Evolutionary conservation across 2,113 vertebrate species (phyloP).

Genomic region (Butorides virescens): DNA sequence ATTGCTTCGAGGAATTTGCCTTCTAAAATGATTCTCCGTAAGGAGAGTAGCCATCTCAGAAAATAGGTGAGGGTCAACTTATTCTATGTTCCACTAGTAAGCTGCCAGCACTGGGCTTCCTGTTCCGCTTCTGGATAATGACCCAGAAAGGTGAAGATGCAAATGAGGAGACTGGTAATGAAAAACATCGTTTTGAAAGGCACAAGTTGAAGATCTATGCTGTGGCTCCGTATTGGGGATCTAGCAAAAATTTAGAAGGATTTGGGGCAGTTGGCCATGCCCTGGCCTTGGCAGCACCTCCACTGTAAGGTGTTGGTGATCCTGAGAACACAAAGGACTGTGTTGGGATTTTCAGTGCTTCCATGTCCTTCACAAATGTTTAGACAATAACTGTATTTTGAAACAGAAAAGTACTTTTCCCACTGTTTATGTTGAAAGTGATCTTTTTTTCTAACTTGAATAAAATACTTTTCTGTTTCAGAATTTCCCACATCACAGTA

Average conservation of each 20-base stretch:
- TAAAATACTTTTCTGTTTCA: background rate
- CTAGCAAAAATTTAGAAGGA: background rate
- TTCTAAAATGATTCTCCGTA: background rate
- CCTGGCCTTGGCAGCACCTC: background rate
- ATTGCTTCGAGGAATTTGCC: background rate
- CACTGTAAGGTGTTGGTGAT: background rate
- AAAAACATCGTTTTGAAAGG: background rate
- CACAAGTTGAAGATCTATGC: background rate
- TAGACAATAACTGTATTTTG: background rate
- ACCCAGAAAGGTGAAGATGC: background rate
- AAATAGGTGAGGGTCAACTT: background rate
- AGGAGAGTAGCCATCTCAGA: background rate
- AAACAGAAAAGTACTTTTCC: background rate
- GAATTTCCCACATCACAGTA: background rate
- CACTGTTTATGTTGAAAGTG: background rate
- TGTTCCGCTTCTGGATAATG: background rate
- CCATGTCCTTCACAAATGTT: background rate
- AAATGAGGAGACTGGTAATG: background rate
- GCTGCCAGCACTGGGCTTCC: background rate
- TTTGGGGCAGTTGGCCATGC: background rate
- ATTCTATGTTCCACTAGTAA: rapidly evolving
- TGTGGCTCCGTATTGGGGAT: background rate
- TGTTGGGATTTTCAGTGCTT: background rate
- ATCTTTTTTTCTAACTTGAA: background rate
- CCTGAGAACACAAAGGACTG: background rate